Percentiles rank a stretch among this genome's conserved stretches.
These are phyloP conservation scores for Aphelenchoides avenae DNA, from an alignment of 1,140 invertebrate species.

Conservation along the genomic window DNA sequence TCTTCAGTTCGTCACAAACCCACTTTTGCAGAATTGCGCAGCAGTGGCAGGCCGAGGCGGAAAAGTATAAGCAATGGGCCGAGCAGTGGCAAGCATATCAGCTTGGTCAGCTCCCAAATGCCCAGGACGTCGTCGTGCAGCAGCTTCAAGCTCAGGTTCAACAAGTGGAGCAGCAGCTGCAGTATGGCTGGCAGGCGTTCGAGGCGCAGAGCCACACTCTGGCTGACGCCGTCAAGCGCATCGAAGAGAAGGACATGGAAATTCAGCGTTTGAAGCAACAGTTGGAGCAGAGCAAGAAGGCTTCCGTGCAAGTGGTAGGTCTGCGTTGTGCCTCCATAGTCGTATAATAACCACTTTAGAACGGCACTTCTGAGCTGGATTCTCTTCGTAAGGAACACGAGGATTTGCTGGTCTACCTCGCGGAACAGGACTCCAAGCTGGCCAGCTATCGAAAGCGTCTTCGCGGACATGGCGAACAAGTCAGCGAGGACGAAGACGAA, in stretches of 20 bases:
- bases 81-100: conserved; percentile 57
- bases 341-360: conserved; percentile 7
- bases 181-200: conserved; percentile 53
- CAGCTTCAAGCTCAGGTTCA: conserved; percentile 34
- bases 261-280: conserved; percentile 5
- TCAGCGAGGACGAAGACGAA: conserved; percentile 44
- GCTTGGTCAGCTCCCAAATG: conserved; percentile 46
- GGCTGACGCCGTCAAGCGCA: conserved; percentile 10
- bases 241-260: conserved; percentile 7
- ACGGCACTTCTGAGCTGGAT: conserved; percentile 66
- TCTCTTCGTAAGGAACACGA: conserved; percentile 80
- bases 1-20: conserved; percentile 3
- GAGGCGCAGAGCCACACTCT: conserved; percentile 38
- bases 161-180: conserved; percentile 47
- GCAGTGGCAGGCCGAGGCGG: conserved; percentile 54
- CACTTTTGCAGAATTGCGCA: conserved; percentile 32
- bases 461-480: conserved; percentile 67
- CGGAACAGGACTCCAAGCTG: conserved; percentile 76
- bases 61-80: conserved; percentile 48
- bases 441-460: conserved; percentile 70
- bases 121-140: conserved; percentile 37
- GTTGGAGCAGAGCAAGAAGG: conserved; percentile 7
- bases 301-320: neutral
- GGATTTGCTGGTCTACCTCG: conserved; percentile 76
- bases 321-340: neutral